A percentile compares a stretch with the other conserved stretches of the same genome.
These are phyloP conservation scores for Calosoma granatense DNA, from an alignment of 1,140 invertebrate genomes.

Conservation along the genomic window DNA sequence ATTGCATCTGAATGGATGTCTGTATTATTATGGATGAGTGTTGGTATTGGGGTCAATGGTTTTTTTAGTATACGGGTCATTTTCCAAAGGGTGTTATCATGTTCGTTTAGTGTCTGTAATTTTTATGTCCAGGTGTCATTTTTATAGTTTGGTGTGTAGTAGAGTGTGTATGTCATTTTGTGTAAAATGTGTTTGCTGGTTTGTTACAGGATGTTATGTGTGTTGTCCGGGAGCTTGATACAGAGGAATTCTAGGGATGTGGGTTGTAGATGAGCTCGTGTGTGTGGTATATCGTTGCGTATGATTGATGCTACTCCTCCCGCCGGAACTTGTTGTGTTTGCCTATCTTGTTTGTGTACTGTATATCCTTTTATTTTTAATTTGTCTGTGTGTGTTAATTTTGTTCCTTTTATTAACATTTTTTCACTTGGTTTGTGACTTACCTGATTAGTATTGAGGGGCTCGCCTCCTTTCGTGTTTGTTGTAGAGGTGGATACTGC, in stretches of 20 bases:
- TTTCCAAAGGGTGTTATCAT: slow-evolving; percentile 19
- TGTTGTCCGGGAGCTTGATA: slow-evolving; percentile 21
- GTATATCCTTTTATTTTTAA: neutral
- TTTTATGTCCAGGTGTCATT: no score
- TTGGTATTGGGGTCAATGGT: slow-evolving; percentile 13
- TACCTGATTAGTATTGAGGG: no score
- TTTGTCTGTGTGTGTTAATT: neutral
- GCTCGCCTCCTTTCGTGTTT: no score
- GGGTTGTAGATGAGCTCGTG: neutral
- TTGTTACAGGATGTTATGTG: slow-evolving; percentile 14
- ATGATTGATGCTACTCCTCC: neutral
- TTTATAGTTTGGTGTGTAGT: slow-evolving; percentile 14
- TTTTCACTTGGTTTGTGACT: no score
- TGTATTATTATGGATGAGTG: slow-evolving; percentile 4
- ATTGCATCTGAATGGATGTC: slow-evolving; percentile 9
- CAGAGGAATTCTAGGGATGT: slow-evolving; percentile 14
- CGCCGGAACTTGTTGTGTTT: neutral
- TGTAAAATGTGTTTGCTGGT: slow-evolving; percentile 13
- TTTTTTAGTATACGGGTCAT: slow-evolving; percentile 16
- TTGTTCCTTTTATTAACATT: slow-evolving; percentile 15
- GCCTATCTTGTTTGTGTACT: neutral
- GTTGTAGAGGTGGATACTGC: no score
- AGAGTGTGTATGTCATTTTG: slow-evolving; percentile 16
- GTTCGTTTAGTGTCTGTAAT: slow-evolving; percentile 16
- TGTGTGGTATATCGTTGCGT: neutral